Evolutionary conservation across 37 sponge, comb jelly and placozoan genomes (phyloP).

Genomic region (Beroe forskalii): DNA sequence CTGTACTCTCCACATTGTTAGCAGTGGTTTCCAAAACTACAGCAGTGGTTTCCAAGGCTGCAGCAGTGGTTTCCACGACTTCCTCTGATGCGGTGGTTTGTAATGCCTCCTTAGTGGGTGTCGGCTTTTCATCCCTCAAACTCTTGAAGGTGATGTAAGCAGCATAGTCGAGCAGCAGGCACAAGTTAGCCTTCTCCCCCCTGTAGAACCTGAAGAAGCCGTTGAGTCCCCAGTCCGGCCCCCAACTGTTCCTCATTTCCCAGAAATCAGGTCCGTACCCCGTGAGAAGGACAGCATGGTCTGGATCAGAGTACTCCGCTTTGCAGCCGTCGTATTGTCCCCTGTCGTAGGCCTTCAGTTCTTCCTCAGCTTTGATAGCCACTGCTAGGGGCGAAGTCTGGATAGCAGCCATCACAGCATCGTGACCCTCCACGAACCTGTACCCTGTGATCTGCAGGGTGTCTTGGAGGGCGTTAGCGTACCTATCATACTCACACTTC

Average conservation of each 20-base stretch:
- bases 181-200: neutral
- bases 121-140: neutral
- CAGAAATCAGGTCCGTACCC: constrained; percentile 16
- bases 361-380: neutral
- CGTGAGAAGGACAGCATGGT: constrained; percentile 11
- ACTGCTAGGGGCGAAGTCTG: neutral
- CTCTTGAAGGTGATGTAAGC: neutral
- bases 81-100: neutral
- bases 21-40: neutral
- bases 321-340: constrained; percentile 3
- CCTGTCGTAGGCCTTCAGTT: neutral
- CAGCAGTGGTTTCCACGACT: neutral
- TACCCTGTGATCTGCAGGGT: neutral
- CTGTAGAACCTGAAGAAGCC: neutral
- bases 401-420: neutral
- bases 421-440: neutral
- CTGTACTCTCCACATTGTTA: too few relatives aligned
- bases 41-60: neutral
- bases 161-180: neutral
- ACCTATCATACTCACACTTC: neutral
- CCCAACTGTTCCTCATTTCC: constrained; percentile 2
- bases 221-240: constrained; percentile 59
- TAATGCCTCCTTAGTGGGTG: neutral
- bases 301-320: neutral
- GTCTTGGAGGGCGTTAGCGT: neutral